A percentile compares a stretch with the other conserved stretches of the same genome.
Evolutionary conservation across 2,797 vertebrate species (phyloP).

Genomic region (Chiloscyllium punctatum): DNA sequence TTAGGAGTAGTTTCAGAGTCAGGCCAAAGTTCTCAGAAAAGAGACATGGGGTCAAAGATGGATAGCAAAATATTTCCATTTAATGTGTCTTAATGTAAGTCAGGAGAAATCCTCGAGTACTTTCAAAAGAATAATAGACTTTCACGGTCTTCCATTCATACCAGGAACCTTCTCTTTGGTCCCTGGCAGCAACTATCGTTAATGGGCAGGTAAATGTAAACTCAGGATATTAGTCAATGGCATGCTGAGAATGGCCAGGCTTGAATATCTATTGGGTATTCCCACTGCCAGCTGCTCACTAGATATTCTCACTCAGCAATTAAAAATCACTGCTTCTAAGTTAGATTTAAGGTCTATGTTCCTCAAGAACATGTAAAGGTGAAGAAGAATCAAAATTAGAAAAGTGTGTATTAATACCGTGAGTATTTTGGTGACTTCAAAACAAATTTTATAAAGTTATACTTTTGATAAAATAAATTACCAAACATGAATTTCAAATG

Average conservation of each 20-base stretch:
- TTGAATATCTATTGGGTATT: background rate
- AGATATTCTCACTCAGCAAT: background rate
- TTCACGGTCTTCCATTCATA: background rate
- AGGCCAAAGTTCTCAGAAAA: background rate
- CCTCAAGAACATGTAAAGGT: background rate
- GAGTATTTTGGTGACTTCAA: background rate
- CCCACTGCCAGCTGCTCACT: background rate
- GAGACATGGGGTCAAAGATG: background rate
- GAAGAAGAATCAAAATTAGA: background rate
- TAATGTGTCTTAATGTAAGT: background rate
- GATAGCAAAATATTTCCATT: background rate
- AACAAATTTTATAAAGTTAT: background rate
- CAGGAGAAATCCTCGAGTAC: background rate
- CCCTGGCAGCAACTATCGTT: background rate
- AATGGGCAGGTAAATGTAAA: background rate
- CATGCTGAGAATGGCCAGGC: background rate
- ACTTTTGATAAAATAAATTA: background rate
- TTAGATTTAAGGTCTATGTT: background rate
- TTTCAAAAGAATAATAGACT: background rate
- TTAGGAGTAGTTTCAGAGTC: background rate
- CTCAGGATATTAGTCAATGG: background rate
- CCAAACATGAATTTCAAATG: background rate
- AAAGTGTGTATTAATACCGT: background rate
- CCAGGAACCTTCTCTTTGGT: background rate
- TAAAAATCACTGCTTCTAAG: background rate